These are phyloP conservation scores for Thermophis baileyi DNA, from an alignment of 2,113 vertebrate species.

Conservation along the genomic window DNA sequence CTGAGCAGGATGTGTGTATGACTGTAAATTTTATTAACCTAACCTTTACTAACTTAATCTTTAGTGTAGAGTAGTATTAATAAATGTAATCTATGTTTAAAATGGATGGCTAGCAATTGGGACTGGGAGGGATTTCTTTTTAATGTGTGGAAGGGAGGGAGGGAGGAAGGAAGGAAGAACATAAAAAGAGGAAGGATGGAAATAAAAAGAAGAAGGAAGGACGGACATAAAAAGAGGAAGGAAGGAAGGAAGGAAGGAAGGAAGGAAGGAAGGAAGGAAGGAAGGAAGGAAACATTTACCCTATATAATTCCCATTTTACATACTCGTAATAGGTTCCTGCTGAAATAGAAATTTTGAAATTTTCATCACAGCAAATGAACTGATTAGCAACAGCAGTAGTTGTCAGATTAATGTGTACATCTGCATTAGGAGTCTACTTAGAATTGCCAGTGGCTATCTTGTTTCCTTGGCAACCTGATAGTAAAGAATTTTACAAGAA, in stretches of 20 bases:
- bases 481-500: slow-evolving; percentile 1
- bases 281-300: not conserved
- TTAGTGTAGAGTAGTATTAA: not conserved
- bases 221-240: too few relatives aligned
- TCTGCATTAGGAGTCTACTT: not conserved
- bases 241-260: too few relatives aligned
- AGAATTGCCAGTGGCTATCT: not conserved
- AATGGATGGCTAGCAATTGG: not conserved
- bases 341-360: slow-evolving; percentile 10
- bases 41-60: not conserved
- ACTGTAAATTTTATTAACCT: not conserved
- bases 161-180: too few relatives aligned
- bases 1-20: not conserved
- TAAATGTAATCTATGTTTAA: not conserved
- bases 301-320: not conserved
- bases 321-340: slow-evolving; percentile 2
- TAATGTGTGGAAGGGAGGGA: not conserved
- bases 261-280: too few relatives aligned
- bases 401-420: not conserved
- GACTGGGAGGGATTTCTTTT: not conserved
- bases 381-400: not conserved
- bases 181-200: too few relatives aligned
- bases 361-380: slow-evolving; percentile 22
- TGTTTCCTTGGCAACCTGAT: not conserved
- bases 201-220: too few relatives aligned